Conservation (phyloP, 2,797 vertebrate species). For the Pseudochirops corinnae region DNA sequence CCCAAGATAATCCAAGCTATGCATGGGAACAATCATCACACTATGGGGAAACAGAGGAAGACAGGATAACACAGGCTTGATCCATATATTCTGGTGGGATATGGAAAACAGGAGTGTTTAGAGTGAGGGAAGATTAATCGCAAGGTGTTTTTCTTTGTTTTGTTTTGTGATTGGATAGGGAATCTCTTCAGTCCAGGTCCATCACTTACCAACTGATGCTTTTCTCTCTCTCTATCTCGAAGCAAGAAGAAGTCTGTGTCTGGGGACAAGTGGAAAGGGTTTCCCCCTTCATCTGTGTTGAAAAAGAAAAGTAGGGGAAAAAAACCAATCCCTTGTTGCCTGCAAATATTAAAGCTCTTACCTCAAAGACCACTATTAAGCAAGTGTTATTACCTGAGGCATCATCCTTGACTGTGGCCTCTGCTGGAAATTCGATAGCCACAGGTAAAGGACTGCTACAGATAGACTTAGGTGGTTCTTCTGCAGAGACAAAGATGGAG, state of each 20-base stretch:
- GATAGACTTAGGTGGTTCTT: not conserved
- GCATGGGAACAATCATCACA: not conserved
- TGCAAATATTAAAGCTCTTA: not conserved
- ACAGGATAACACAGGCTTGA: not conserved
- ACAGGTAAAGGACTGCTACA: not conserved
- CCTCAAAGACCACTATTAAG: not conserved
- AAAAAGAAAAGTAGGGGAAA: not conserved
- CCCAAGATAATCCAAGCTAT: not conserved
- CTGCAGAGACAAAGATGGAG: not conserved
- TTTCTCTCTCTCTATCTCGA: conserved; percentile 84
- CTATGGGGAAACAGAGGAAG: not conserved
- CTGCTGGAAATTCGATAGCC: not conserved
- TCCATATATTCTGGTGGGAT: not conserved
- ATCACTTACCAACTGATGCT: conserved; percentile 83
- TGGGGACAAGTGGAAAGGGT: conserved; percentile 90
- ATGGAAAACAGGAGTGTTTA: not conserved
- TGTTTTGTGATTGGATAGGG: not conserved
- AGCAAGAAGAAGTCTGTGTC: conserved; percentile 85
- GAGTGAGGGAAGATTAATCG: not conserved
- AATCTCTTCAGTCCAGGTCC: not conserved
- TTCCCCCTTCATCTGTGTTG: not conserved
- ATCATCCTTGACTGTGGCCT: not conserved
- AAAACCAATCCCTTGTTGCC: not conserved
- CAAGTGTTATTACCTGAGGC: not conserved
- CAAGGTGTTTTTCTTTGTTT: not conserved